Base-by-base conservation (phyloP, 2,113 vertebrate genomes). In the Oplegnathus fasciatus region DNA sequence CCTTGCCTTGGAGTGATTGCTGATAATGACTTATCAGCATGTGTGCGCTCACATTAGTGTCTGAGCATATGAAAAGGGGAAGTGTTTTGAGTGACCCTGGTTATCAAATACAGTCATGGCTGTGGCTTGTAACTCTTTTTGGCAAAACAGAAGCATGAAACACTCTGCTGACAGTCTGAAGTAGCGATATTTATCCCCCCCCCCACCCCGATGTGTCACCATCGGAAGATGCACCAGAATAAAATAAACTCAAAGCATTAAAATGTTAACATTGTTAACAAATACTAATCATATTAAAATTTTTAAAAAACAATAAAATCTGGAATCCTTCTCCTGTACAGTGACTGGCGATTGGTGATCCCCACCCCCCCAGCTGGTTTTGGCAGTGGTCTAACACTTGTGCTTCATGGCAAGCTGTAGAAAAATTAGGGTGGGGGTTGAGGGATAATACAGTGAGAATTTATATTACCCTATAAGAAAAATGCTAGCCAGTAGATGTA, bases 341-440 rank as follows among this genome's bases (percentile, higher is more conserved):
- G 76, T 74, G 17, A 62, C 64, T 75, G 87, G 82, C 58, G 26
- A 91, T 90, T 24, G 66, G 78, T 91, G 92, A 89, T 22, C 69
- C 73, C 88, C 90, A 85, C 17, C 61, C 88, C 91, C 90, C 11
- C 60, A 37, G 86, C 75, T 90, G 94, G 78, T 85, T 94, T 88
- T 91, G 95, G 95, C 94, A 93, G 91, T 91, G 94, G 92, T 94
- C 96, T 97, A 99, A 95, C 97, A 98, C 93, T 99, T 99, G 96
- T 99, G 98, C 96, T 99, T 99, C 98, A 99, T 99, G 92, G 98
- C 98, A 83, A 99, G 97, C 98, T 99, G 97, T 87, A 96, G 91
- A 79, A 84, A 94, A 11, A 91, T 67, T 57, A 28, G 74, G 60
- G 73, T 9, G 14, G 57, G 65, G 60, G 44, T 30, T 55, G 26